Evolutionary conservation across 2,113 vertebrate species (phyloP).

Genomic region (Notarius quadriscutis): DNA sequence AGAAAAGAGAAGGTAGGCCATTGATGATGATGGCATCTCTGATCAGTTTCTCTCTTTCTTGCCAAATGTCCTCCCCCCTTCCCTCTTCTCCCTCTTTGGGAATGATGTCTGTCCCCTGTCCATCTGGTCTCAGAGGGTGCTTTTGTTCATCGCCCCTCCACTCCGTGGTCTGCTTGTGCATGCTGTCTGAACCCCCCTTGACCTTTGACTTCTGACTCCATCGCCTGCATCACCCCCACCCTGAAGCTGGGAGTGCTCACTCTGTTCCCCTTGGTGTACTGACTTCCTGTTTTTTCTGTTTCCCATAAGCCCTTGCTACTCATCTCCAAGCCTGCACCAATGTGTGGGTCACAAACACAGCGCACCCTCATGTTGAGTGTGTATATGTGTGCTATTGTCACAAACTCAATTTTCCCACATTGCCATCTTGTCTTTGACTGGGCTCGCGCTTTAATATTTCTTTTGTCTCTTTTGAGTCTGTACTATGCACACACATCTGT

Average conservation of each 20-base stretch:
- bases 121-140: conserved; percentile 71
- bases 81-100: conserved; percentile 53
- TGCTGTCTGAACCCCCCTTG: conserved; percentile 68
- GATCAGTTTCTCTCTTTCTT: conserved; percentile 60
- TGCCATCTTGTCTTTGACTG: conserved; percentile 33
- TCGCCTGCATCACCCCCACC: conserved; percentile 35
- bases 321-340: conserved; percentile 65
- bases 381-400: conserved; percentile 37
- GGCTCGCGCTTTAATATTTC: neutral
- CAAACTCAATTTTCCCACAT: conserved; percentile 37
- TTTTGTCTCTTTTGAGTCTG: neutral
- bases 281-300: conserved; percentile 65
- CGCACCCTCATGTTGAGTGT: conserved; percentile 39
- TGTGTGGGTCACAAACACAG: conserved; percentile 42
- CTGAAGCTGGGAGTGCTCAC: conserved; percentile 65
- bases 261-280: conserved; percentile 63
- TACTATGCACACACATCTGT: conserved; percentile 6
- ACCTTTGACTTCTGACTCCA: conserved; percentile 49
- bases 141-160: conserved; percentile 65
- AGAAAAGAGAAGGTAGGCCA: conserved; percentile 76
- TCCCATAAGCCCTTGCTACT: conserved; percentile 68
- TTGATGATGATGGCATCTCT: conserved; percentile 72
- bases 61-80: conserved; percentile 38
- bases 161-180: conserved; percentile 75
- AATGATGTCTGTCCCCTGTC: conserved; percentile 74